A percentile compares a stretch with the other conserved stretches of the same genome.
Conservation (phyloP, 2,888 invertebrate species). For the Punctoribates punctum region DNA sequence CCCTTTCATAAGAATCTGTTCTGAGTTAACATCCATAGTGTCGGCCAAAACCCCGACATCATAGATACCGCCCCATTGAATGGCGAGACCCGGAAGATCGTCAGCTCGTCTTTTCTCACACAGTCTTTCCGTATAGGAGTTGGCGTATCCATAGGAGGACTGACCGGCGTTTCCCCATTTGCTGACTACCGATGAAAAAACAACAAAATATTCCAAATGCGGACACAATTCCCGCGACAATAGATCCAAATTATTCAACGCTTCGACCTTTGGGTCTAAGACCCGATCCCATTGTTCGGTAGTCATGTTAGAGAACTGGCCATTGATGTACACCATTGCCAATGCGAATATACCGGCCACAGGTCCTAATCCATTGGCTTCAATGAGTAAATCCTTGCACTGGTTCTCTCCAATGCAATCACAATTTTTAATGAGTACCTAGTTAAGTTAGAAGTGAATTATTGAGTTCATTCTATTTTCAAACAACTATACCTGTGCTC, state of each 20-base stretch:
- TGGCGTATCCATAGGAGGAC: conserved; percentile 91
- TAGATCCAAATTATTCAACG: conserved; percentile 74
- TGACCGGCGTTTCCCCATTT: conserved; percentile 95
- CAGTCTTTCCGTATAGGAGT: conserved; percentile 94
- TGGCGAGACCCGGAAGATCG: conserved; percentile 76
- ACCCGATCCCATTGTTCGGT: conserved; percentile 74
- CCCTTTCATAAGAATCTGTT: conserved; percentile 61
- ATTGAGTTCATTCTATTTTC: too few species aligned
- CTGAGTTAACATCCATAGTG: conserved; percentile 80
- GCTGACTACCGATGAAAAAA: conserved; percentile 92
- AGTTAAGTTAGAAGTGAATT: too few species aligned
- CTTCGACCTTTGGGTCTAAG: conserved; percentile 76
- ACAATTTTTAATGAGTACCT: too few species aligned
- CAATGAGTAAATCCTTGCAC: conserved; percentile 46
- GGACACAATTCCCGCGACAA: conserved; percentile 73
- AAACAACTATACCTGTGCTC: too few species aligned
- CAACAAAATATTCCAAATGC: conserved; percentile 81
- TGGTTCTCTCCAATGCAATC: not conserved
- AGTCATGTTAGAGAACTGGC: conserved; percentile 78
- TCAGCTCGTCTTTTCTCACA: conserved; percentile 76
- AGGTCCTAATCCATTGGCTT: conserved; percentile 60
- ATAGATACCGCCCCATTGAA: conserved; percentile 98
- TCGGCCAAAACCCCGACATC: conserved; percentile 90
- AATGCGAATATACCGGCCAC: conserved; percentile 89
- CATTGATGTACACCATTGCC: conserved; percentile 75